Evolutionary conservation across 1,140 invertebrate species (phyloP), one percentile per base, ranked within the genome.

Genomic region (Drosophila littoralis): DNA sequence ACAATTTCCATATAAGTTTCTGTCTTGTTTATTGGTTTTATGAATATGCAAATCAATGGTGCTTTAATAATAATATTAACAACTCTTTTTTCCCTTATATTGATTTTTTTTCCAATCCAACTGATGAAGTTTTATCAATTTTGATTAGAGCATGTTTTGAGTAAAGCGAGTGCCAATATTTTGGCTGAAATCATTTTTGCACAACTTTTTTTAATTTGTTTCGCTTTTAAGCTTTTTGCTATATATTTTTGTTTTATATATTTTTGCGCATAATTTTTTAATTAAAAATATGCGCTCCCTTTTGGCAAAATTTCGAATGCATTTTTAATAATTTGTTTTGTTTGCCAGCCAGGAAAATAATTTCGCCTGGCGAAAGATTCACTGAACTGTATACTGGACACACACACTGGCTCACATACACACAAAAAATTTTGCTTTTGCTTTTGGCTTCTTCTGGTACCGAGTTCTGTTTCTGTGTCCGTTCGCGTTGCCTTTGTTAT

Each of bases 241-340:
- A 38, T 38, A 65, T 8, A 7, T 22, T 22, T 48, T 46, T 48
- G 22, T 58, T 72, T 50, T 38, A 58, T 50, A 61, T 59, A 66
- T 65, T 65, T 59, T 48, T 77, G 59, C 42, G 36, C 54, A 67
- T 78, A 76, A 65, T 65, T 70, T 75, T 86, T 79, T 79, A 86
- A 79, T 86, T 82, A 82, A 88, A 86, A 86, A 70, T 61, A 55
- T 51, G 40, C 70, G 67, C 63, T 59, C 22, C 63, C 43, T 60
- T 54, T 63, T 67, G 10, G 38, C 33, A 66, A 68, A 73, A 73
- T 67, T 81, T 79, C 72, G 82, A 76, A 82, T 86, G 79, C 71
- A 86, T 86, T 86, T 86, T 86, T 86, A 88, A 86, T 86, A 86
- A 85, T 86, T 88, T 86, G 75, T 86, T 79, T 86, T 79, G 82